These are phyloP conservation scores for Apis dorsata DNA, from an alignment of 1,140 invertebrate genomes.

Conservation along the genomic window DNA sequence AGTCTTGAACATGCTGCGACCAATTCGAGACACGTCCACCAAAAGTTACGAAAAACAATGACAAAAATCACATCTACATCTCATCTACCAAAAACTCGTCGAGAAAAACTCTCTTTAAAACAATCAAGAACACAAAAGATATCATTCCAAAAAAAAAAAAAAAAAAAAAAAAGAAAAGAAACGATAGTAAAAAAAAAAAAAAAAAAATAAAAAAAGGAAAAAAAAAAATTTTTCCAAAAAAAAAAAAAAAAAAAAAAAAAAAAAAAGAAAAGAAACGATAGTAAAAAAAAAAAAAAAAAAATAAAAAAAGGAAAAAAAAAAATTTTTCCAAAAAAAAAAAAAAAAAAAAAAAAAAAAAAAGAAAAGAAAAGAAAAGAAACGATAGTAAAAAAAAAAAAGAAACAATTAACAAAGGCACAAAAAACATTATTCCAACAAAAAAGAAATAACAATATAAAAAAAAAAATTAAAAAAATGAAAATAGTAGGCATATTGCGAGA, in stretches of 20 bases:
- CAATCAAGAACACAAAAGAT: neutral
- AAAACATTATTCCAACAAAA: constrained; percentile 21
- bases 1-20: neutral
- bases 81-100: neutral
- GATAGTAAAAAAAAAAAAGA: no score
- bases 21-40: constrained; percentile 1
- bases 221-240: no score
- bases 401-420: constrained; percentile 24
- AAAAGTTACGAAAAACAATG: neutral
- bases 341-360: no score
- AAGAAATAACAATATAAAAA: constrained; percentile 28
- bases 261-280: no score
- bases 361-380: neutral
- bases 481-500: constrained; percentile 67
- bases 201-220: no score
- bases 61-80: neutral
- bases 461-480: constrained; percentile 17
- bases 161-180: no score
- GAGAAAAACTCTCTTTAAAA: neutral
- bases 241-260: neutral
- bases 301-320: no score
- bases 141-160: no score
- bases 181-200: neutral
- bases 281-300: no score
- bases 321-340: no score